Base-by-base conservation (phyloP, 2,113 vertebrate genomes). In the Cephalopholis sonnerati region DNA sequence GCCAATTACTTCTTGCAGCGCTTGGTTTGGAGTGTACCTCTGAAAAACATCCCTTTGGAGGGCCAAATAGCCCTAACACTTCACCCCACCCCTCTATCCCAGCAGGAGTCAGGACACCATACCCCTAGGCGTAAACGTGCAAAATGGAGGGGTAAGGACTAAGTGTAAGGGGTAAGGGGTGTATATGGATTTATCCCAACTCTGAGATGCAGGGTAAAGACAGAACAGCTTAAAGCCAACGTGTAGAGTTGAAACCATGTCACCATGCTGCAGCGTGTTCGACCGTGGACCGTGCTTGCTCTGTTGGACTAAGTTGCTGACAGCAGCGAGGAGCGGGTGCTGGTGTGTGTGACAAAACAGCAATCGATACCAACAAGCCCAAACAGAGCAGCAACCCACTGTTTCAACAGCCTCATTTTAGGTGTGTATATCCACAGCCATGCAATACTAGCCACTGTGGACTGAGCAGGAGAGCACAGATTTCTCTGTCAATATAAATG, bases 271-370 rank as follows among this genome's bases (percentile, higher is more conserved):
- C 54, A 27, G 29, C 11, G 13, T 36, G 24, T 25, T 17, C 36
- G 8, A 57, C 20, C 44, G 32, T 11, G 6, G 16, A n/a, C 32
- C 44, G n/a, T 12, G n/a, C n/a, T 24, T 8, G 27, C 48, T 50
- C 57, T 46, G 48, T 3, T 68, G 79, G 55, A 68, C 54, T 54
- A 15, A 8, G 58, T 32, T 69, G 46, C 63, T 5, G 62, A 58
- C 15, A 59, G 69, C 62, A 29, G 70, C n/a, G 12, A 51, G 25
- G 25, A 36, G 24, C 11, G 20, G 15, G 67, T 5, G 11, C 13
- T 48, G 59, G 77, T 55, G 55, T 22, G 66, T 54, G 69, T 48
- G 36, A 44, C 48, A 46, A 63, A 65, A 48, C 66, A 22, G 18
- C 16, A 18, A 63, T 44, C 36, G n/a, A 54, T 62, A 53, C 11